Evolutionary conservation across 2,888 invertebrate genomes (phyloP).

Genomic region (Xylocampa areola): DNA sequence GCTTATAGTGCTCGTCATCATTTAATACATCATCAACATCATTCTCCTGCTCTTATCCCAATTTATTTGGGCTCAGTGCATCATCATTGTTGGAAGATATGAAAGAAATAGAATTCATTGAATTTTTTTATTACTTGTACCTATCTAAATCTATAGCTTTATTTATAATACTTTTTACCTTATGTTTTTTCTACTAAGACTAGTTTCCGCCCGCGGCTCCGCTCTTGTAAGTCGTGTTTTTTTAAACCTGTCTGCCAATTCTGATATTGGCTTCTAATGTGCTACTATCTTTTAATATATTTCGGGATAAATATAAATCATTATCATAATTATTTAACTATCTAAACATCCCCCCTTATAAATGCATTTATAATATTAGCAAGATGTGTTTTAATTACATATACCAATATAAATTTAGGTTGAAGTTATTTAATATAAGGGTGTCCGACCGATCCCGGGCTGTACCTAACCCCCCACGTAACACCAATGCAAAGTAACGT

Average conservation of each 20-base stretch:
- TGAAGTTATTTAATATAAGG: slow-evolving; percentile 4
- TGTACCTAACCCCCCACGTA: slow-evolving; percentile 1
- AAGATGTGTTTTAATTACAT: slow-evolving; percentile 3
- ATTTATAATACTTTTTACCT: too few relatives aligned
- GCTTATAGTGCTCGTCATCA: not conserved
- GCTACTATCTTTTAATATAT: too few relatives aligned
- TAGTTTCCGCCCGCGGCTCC: too few relatives aligned
- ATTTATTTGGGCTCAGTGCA: too few relatives aligned
- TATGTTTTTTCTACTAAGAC: not conserved
- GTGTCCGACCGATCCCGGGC: slow-evolving; percentile 15
- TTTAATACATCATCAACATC: not conserved
- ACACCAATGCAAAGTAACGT: slow-evolving; percentile 26
- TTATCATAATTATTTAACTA: too few relatives aligned
- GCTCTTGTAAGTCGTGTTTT: not conserved
- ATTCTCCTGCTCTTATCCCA: too few relatives aligned
- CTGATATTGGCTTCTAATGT: too few relatives aligned
- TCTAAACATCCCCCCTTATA: too few relatives aligned
- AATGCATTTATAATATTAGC: not conserved
- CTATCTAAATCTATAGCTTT: too few relatives aligned
- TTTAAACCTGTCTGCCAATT: too few relatives aligned
- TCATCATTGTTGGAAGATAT: not conserved
- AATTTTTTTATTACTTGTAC: not conserved
- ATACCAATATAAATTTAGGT: slow-evolving; percentile 13
- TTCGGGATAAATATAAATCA: too few relatives aligned
- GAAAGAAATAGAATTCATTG: slow-evolving; percentile 1